Percentiles rank a stretch among this genome's conserved stretches.
Conservation (phyloP, 2,113 vertebrate genomes). For the Plecotus auritus region DNA sequence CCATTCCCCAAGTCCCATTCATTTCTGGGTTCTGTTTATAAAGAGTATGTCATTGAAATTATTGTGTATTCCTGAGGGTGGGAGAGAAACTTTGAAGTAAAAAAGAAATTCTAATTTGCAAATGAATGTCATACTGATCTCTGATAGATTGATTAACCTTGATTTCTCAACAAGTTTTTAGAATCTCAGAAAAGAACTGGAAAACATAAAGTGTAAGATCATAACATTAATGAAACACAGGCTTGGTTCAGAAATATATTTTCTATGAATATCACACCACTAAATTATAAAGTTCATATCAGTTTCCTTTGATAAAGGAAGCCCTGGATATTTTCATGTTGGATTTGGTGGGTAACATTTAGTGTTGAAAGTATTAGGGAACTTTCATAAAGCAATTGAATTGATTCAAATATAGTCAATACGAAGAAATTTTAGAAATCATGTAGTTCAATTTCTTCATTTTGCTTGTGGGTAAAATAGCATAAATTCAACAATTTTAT, state of each 20-base stretch:
- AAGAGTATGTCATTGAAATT: constrained; percentile 52
- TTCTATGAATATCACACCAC: background rate
- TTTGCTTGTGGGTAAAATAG: background rate
- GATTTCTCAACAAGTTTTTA: constrained; percentile 23
- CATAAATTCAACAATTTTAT: background rate
- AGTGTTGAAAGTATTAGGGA: background rate
- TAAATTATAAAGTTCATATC: background rate
- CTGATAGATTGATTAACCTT: constrained; percentile 42
- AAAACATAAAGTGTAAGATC: background rate
- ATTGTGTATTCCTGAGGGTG: constrained; percentile 26
- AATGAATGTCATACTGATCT: background rate
- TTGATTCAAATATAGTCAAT: background rate
- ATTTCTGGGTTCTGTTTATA: constrained; percentile 44
- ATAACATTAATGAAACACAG: background rate
- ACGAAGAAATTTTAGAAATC: background rate
- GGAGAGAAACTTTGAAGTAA: constrained; percentile 23
- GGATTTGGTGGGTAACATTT: background rate
- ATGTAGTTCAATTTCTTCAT: background rate
- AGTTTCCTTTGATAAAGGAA: background rate
- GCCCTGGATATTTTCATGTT: background rate
- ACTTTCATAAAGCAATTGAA: background rate
- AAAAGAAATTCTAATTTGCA: constrained; percentile 23
- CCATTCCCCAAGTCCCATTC: constrained; percentile 29
- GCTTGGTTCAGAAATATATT: background rate
- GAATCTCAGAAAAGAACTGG: background rate